phyloP scores from a whole-genome alignment of 2,797 vertebrate genomes.

The Octomys mimax region DNA sequence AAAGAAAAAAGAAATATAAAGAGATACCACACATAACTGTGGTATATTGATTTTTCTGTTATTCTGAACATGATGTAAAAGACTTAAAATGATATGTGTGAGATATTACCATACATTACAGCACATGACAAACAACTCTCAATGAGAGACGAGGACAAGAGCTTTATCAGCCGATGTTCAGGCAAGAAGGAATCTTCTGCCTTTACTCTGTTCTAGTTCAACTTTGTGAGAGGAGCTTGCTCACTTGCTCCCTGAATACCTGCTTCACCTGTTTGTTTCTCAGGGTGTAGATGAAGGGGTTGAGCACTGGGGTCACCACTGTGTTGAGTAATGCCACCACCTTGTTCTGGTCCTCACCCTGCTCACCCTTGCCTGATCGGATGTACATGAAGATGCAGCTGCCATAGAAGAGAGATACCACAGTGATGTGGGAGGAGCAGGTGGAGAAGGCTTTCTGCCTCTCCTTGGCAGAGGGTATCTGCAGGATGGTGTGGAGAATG shows the following conservation, averaged over 20 bases:
- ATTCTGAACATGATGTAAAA: neutral
- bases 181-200: neutral
- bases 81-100: neutral
- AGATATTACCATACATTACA: neutral
- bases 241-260: conserved; percentile 64
- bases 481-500: conserved; percentile 78
- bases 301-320: conserved; percentile 79
- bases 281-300: conserved; percentile 86
- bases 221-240: conserved; percentile 55
- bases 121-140: neutral
- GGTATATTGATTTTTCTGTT: neutral
- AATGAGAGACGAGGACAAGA: neutral
- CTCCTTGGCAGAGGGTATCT: conserved; percentile 70
- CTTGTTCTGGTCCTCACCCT: conserved; percentile 77
- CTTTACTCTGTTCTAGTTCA: neutral
- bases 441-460: conserved; percentile 83
- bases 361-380: conserved; percentile 66
- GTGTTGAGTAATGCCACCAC: conserved; percentile 83
- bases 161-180: neutral
- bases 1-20: neutral
- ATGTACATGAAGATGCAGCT: conserved; percentile 86
- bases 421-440: conserved; percentile 80
- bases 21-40: neutral
- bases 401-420: conserved; percentile 83
- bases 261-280: conserved; percentile 84